Base-by-base conservation (phyloP, 2,113 vertebrate genomes). In the Platanista minor region DNA sequence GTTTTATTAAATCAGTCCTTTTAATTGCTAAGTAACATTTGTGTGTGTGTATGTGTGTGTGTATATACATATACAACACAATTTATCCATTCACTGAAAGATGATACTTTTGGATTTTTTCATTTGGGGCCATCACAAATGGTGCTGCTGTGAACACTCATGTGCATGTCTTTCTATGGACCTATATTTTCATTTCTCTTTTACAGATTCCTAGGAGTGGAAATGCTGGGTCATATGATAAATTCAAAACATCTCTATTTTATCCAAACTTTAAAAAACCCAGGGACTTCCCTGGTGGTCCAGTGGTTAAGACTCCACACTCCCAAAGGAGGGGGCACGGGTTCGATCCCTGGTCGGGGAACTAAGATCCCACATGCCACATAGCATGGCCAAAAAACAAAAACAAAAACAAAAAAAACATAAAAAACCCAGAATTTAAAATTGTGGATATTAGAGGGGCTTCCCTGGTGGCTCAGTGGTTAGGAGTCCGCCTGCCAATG, bases 231-330 rank as follows among this genome's bases (percentile, higher is more conserved):
- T 78, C 72, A 83, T 57, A 82, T 10, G 59, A 23, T 87, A 82
- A 74, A 77, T 66, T 96, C 92, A 96, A 95, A 90, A 54, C 5
- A 90, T 62, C 59, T 90, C 39, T 88, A 71, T 84, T 74, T 85
- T 64, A 62, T 43, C 11, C 20, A 95, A 54, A 62, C 69, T 64
- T 43, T 7, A 66, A 57, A 95, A 36, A 75, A 72, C 17, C 31
- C 29, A 88, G 12, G 52, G 52, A 15, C 52, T 52, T 52, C 52
- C 52, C 52, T 52, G 52, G 15, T 52, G 52, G 52, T 15, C 17
- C 52, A 52, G 5, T 52, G 52, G 52, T 52, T 52, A 52, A 15
- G 52, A 52, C 15, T 52, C 52, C 5, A 5, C 52, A n/a, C 15
- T 52, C 15, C 52, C 52, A 52, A 52, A 5, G 15, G 15, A 52